A percentile compares a stretch with the other conserved stretches of the same genome.
Conservation (phyloP, 2,113 vertebrate species). For the Cranoglanis bouderius region DNA sequence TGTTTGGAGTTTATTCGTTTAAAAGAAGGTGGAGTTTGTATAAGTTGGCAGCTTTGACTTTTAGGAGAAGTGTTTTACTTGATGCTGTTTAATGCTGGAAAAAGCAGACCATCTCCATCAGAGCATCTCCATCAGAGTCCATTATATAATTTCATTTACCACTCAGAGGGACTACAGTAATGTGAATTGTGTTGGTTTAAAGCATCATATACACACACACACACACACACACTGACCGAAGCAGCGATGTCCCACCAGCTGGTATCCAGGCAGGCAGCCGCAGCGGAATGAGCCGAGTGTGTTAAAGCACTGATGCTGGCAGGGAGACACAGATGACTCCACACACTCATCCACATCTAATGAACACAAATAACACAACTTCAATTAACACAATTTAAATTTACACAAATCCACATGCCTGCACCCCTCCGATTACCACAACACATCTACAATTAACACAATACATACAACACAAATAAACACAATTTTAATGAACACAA, state of each 20-base stretch:
- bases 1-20: neutral
- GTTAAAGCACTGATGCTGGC: slow-evolving; percentile 80
- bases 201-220: slow-evolving; percentile 1
- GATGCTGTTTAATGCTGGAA: neutral
- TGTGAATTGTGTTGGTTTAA: neutral
- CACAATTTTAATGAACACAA: too few species aligned
- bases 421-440: neutral
- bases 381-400: neutral
- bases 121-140: neutral
- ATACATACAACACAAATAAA: too few species aligned
- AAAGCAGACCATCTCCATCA: neutral
- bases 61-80: neutral
- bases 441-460: neutral
- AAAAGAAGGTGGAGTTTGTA: neutral
- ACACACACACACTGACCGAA: slow-evolving; percentile 67
- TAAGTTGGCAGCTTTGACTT: neutral
- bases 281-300: slow-evolving; percentile 78
- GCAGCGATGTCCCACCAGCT: slow-evolving; percentile 75
- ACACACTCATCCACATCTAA: slow-evolving; percentile 74
- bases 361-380: neutral
- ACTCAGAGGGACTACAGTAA: neutral
- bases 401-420: neutral
- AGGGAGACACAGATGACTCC: slow-evolving; percentile 76
- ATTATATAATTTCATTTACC: neutral
- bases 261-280: slow-evolving; percentile 76